phyloP scores from a whole-genome alignment of 2,888 invertebrate genomes.

The Galeopsomyia nigrocyanea region DNA sequence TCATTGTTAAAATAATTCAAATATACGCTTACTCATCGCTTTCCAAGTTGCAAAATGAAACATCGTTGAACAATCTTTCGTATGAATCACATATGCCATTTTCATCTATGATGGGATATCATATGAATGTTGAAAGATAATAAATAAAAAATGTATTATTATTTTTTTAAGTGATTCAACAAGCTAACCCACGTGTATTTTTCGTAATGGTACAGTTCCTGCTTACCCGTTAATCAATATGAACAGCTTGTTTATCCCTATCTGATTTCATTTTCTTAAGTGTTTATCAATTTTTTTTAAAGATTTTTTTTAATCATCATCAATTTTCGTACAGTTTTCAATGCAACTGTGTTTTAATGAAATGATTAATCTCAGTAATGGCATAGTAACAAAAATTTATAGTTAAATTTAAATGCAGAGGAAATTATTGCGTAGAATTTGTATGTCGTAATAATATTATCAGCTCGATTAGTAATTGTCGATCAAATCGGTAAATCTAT shows the following conservation, averaged over 20 bases:
- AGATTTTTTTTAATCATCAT: not conserved
- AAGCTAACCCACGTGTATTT: not conserved
- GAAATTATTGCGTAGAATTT: not conserved
- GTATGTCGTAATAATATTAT: too few species aligned
- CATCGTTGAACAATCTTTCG: too few species aligned
- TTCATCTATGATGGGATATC: not conserved
- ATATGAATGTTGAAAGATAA: too few species aligned
- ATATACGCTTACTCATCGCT: too few species aligned
- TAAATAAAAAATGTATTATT: not conserved
- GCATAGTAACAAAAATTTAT: not conserved
- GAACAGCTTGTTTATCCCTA: too few species aligned
- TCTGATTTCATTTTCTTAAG: not conserved
- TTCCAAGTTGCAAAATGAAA: too few species aligned
- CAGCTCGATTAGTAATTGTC: not conserved
- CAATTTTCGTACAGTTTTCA: not conserved
- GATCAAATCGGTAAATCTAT: too few species aligned
- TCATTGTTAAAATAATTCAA: not conserved
- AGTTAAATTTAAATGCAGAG: not conserved
- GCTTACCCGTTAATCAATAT: too few species aligned
- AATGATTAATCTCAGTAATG: too few species aligned
- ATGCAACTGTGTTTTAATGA: not conserved
- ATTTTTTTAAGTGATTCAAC: not conserved
- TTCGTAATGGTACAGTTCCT: too few species aligned
- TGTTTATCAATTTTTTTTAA: not conserved
- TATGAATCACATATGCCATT: not conserved